These are phyloP conservation scores for Lateolabrax maculatus DNA, from an alignment of 2,797 vertebrate genomes.

Conservation along the genomic window DNA sequence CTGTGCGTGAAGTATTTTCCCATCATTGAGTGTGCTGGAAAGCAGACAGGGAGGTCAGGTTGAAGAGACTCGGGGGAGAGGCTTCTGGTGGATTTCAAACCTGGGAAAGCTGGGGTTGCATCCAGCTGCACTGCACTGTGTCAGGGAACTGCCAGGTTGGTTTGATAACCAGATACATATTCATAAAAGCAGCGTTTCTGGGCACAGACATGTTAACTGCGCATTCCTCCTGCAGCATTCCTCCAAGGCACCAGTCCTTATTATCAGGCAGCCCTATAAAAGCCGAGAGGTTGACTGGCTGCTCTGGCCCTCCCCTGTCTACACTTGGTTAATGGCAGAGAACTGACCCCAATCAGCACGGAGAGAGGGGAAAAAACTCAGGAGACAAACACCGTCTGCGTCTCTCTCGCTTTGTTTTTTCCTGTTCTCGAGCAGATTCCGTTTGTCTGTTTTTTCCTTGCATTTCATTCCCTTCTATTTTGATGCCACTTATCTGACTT, in stretches of 20 bases:
- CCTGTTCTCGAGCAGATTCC: slow-evolving; percentile 4
- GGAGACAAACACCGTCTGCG: slow-evolving; percentile 26
- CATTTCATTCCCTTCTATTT: background rate
- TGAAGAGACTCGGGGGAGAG: slow-evolving; percentile 45
- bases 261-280: slow-evolving; percentile 77
- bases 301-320: slow-evolving; percentile 60
- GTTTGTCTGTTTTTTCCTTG: background rate
- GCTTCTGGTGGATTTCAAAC: slow-evolving; percentile 56
- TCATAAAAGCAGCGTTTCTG: slow-evolving; percentile 57
- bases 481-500: slow-evolving; percentile 4
- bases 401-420: slow-evolving; percentile 16
- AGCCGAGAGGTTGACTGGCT: slow-evolving; percentile 58
- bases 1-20: slow-evolving; percentile 35
- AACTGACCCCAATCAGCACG: slow-evolving; percentile 72
- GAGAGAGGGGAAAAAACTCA: slow-evolving; percentile 34
- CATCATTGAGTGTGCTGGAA: slow-evolving; percentile 32
- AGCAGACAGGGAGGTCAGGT: slow-evolving; percentile 47
- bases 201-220: slow-evolving; percentile 56
- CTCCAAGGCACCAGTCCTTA: slow-evolving; percentile 77
- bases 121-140: slow-evolving; percentile 22
- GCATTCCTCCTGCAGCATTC: slow-evolving; percentile 73
- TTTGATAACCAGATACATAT: slow-evolving; percentile 64
- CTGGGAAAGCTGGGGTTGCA: slow-evolving; percentile 31
- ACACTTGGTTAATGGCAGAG: slow-evolving; percentile 69
- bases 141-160: slow-evolving; percentile 37